Evolutionary conservation across 2,888 invertebrate genomes (phyloP).

Genomic region (Temnothorax rugatulus): DNA sequence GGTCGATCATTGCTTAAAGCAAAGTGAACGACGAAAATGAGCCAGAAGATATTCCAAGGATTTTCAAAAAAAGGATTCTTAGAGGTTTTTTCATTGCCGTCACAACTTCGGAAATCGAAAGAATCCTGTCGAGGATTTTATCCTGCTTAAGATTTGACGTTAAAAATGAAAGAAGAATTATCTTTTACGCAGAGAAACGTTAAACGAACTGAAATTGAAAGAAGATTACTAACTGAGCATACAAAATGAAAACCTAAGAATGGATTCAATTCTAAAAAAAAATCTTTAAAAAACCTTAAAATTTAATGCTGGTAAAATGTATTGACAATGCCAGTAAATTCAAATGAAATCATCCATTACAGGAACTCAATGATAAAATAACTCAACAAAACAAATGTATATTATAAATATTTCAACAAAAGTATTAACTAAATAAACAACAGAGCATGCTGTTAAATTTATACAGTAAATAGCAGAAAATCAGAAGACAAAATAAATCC

Average conservation of each 20-base stretch:
- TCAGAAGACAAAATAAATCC: background rate
- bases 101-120: constrained; percentile 25
- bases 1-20: constrained; percentile 47
- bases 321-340: background rate
- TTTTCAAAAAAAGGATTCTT: constrained; percentile 18
- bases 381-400: constrained; percentile 5
- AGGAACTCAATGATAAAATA: background rate
- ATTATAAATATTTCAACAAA: constrained; percentile 21
- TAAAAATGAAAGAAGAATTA: background rate
- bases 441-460: constrained; percentile 14
- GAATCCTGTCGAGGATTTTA: constrained; percentile 24
- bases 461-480: constrained; percentile 16
- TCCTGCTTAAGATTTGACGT: background rate
- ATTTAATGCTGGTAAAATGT: background rate
- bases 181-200: background rate
- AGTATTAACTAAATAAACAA: constrained; percentile 8
- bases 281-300: background rate
- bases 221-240: constrained; percentile 2
- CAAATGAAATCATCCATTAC: background rate
- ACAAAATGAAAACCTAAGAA: background rate
- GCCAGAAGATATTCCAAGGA: constrained; percentile 15
- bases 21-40: constrained; percentile 46
- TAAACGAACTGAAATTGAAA: background rate
- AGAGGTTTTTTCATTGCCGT: constrained; percentile 31
- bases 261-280: background rate